A percentile compares a stretch with the other conserved stretches of the same genome.
These are phyloP conservation scores for Amphipoea oculea DNA, from an alignment of 2,888 invertebrate genomes.

Conservation along the genomic window DNA sequence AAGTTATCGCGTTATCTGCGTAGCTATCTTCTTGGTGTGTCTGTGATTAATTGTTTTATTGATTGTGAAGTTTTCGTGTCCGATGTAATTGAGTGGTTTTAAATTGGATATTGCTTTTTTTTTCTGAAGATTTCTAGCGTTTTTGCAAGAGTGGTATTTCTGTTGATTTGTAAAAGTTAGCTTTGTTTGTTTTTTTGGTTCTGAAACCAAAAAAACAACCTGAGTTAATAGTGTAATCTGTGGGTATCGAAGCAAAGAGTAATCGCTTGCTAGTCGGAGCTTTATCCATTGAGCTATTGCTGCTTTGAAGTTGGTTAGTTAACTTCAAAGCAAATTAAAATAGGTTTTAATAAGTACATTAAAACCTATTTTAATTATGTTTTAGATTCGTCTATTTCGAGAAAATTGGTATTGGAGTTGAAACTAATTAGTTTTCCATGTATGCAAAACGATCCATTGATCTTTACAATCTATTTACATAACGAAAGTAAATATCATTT, in stretches of 20 bases:
- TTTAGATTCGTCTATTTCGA: neutral
- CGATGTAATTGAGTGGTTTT: neutral
- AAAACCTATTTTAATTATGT: neutral
- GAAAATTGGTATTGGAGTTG: neutral
- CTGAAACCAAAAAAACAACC: too few relatives aligned
- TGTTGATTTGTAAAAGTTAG: too few relatives aligned
- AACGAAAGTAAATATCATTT: constrained; percentile 17
- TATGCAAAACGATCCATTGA: neutral
- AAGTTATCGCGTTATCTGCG: constrained; percentile 29
- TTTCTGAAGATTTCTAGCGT: neutral
- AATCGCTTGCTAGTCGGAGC: too few relatives aligned
- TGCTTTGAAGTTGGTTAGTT: neutral
- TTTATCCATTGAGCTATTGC: neutral
- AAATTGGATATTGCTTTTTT: neutral
- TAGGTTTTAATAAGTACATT: neutral
- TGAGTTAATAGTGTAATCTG: neutral
- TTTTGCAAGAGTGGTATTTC: neutral
- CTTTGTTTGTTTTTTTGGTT: too few relatives aligned
- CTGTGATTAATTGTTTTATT: constrained; percentile 24
- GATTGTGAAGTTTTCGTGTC: constrained; percentile 13
- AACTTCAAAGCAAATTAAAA: neutral
- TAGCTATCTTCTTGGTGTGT: constrained; percentile 34
- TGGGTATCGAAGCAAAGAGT: neutral
- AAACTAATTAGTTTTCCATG: neutral
- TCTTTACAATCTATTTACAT: neutral